phyloP scores from a whole-genome alignment of 2,797 vertebrate genomes.

The Lycodopsis pacificus region DNA sequence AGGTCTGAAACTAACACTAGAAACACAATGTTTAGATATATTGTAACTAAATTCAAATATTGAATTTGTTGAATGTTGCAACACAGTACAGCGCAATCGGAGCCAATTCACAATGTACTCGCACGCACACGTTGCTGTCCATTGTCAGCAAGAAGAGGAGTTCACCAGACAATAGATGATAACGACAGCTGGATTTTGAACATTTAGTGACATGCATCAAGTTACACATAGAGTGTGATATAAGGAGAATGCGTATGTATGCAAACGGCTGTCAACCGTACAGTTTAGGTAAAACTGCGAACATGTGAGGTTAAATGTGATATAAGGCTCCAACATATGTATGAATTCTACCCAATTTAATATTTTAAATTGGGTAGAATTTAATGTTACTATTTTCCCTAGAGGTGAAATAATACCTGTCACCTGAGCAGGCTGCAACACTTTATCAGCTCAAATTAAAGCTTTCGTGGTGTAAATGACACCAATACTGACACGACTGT shows the following conservation, averaged over 20 bases:
- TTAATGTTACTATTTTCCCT: slow-evolving; percentile 59
- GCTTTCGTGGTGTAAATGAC: slow-evolving; percentile 51
- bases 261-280: slow-evolving; percentile 23
- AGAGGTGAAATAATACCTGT: slow-evolving; percentile 53
- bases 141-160: slow-evolving; percentile 7
- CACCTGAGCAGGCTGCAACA: slow-evolving; percentile 54
- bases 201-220: slow-evolving; percentile 21
- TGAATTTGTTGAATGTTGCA: background rate
- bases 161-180: slow-evolving; percentile 4
- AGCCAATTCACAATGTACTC: background rate
- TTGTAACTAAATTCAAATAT: slow-evolving; percentile 7
- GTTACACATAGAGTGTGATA: slow-evolving; percentile 22
- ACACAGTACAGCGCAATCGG: background rate
- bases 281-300: slow-evolving; percentile 45
- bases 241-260: slow-evolving; percentile 17
- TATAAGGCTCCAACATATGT: slow-evolving; percentile 35
- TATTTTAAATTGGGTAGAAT: slow-evolving; percentile 3
- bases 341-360: slow-evolving; percentile 62
- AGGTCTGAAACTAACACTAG: background rate
- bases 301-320: slow-evolving; percentile 46
- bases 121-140: background rate
- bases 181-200: slow-evolving; percentile 4
- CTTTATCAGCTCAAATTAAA: slow-evolving; percentile 67
- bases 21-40: background rate
- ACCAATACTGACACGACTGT: slow-evolving; percentile 55